These are phyloP conservation scores for Fregetta grallaria DNA, from an alignment of 2,113 vertebrate genomes.

Conservation along the genomic window DNA sequence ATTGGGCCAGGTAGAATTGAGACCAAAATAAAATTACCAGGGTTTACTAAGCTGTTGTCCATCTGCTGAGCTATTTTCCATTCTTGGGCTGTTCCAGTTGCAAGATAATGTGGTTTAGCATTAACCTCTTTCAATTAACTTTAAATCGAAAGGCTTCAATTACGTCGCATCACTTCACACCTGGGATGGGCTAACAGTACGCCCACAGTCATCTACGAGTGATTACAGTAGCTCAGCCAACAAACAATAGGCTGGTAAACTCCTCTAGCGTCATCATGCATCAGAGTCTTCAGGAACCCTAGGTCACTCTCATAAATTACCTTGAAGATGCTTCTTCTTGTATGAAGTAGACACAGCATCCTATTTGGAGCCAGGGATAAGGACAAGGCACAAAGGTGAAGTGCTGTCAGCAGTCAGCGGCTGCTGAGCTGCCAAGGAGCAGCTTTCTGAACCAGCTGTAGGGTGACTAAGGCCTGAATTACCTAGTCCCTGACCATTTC, in stretches of 20 bases:
- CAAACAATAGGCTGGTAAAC: background rate
- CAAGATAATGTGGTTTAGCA: background rate
- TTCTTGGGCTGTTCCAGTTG: background rate
- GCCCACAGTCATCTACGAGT: background rate
- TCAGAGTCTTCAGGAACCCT: background rate
- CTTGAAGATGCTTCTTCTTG: background rate
- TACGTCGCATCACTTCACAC: background rate
- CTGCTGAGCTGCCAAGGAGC: background rate
- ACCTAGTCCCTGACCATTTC: background rate
- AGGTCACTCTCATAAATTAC: background rate
- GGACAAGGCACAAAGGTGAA: background rate
- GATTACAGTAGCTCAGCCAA: background rate
- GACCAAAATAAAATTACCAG: slow-evolving; percentile 1
- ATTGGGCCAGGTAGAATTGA: background rate
- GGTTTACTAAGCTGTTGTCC: background rate
- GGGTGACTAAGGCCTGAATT: background rate
- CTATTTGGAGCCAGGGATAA: background rate
- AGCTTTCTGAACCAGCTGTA: background rate
- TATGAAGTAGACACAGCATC: background rate
- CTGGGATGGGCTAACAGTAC: background rate
- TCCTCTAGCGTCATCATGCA: background rate
- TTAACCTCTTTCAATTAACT: slow-evolving; percentile 39
- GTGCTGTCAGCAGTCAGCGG: rapidly evolving
- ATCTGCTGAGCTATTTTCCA: slow-evolving; percentile 26
- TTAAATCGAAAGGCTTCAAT: background rate